phyloP scores from a whole-genome alignment of 2,888 invertebrate genomes.

The Epirrita christyi region DNA sequence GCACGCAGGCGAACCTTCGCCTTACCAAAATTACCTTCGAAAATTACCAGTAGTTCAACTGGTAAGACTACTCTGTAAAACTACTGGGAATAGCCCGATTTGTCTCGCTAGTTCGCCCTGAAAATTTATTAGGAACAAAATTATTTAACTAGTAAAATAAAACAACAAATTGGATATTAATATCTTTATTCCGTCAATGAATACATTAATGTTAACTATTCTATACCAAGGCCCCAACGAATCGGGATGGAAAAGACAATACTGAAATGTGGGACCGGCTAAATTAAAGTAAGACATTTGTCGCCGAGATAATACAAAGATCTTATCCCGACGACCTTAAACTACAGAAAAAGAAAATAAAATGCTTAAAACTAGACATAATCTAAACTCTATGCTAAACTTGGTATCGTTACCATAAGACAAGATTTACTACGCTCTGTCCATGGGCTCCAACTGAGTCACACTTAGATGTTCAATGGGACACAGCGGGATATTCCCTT shows the following conservation, averaged over 20 bases:
- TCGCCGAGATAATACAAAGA: slow-evolving; percentile 1
- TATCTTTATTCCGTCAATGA: slow-evolving; percentile 50
- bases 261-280: slow-evolving; percentile 44
- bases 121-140: too few relatives aligned
- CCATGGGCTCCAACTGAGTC: too few relatives aligned
- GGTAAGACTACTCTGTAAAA: too few relatives aligned
- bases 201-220: slow-evolving; percentile 60
- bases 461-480: too few relatives aligned
- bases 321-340: slow-evolving; percentile 13
- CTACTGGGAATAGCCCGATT: too few relatives aligned
- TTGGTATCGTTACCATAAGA: slow-evolving; percentile 41
- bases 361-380: slow-evolving; percentile 28
- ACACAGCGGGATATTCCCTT: too few relatives aligned
- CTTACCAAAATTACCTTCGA: too few relatives aligned
- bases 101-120: too few relatives aligned
- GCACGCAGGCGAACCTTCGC: too few relatives aligned
- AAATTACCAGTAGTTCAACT: too few relatives aligned
- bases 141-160: slow-evolving; percentile 20
- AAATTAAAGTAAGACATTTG: slow-evolving; percentile 1
- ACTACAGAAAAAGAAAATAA: slow-evolving; percentile 32
- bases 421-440: not conserved
- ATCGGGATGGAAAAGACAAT: slow-evolving; percentile 43
- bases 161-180: slow-evolving; percentile 35
- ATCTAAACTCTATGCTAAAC: slow-evolving; percentile 32
- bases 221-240: slow-evolving; percentile 47